Conservation (phyloP, 2,888 invertebrate genomes). For the Luperina nickerlii region DNA sequence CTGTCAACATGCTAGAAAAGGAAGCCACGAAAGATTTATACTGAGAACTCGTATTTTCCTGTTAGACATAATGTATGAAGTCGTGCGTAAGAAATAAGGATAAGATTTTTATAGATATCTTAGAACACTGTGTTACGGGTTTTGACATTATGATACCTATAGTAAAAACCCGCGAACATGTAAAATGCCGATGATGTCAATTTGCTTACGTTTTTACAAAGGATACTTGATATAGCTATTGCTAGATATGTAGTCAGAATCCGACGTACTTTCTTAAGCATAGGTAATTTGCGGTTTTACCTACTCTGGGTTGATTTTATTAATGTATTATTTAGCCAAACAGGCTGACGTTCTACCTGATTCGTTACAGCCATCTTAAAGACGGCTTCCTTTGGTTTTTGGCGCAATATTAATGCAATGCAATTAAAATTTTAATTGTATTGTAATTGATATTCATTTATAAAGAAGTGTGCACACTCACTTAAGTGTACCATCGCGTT, state of each 20-base stretch:
- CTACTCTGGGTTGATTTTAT: neutral
- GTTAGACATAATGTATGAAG: constrained; percentile 33
- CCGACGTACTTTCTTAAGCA: neutral
- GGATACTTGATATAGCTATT: neutral
- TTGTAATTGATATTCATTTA: constrained; percentile 33
- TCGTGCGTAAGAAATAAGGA: constrained; percentile 32
- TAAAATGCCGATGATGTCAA: constrained; percentile 1
- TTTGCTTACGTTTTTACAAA: neutral
- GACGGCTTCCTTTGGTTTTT: neutral
- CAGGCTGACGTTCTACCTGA: neutral
- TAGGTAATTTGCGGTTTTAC: neutral
- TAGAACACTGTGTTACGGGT: constrained; percentile 7
- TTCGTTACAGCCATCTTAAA: neutral
- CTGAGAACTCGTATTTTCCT: constrained; percentile 54
- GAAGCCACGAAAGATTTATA: constrained; percentile 39
- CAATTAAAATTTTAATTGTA: constrained; percentile 17
- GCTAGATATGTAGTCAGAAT: neutral
- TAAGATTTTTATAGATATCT: constrained; percentile 40
- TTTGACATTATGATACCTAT: neutral
- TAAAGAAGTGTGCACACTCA: constrained; percentile 39
- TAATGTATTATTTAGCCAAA: neutral
- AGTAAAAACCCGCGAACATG: constrained; percentile 2
- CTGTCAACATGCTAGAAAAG: constrained; percentile 28
- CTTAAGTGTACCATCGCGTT: constrained; percentile 57
- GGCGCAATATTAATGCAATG: neutral